These are phyloP conservation scores for Heterocephalus glaber DNA, from an alignment of 2,113 vertebrate genomes.

Conservation along the genomic window DNA sequence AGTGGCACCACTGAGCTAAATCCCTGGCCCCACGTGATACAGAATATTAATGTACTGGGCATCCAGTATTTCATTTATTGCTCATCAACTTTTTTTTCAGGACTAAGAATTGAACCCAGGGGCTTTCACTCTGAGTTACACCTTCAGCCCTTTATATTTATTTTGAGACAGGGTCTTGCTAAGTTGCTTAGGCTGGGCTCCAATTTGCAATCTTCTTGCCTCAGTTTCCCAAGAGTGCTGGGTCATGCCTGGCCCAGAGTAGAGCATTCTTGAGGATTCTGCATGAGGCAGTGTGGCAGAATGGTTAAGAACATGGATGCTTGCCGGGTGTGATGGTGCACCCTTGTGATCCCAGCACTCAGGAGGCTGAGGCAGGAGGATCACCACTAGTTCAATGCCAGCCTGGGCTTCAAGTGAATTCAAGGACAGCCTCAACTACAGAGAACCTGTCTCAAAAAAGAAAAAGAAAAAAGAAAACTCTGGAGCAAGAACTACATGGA, in stretches of 20 bases:
- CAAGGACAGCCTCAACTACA: too few relatives aligned
- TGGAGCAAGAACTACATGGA: not conserved
- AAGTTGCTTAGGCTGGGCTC: not conserved
- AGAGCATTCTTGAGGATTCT: not conserved
- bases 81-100: not conserved
- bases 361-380: too few relatives aligned
- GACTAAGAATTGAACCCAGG: not conserved
- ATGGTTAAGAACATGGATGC: not conserved
- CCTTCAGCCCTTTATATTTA: not conserved
- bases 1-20: too few relatives aligned
- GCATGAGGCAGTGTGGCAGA: not conserved
- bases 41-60: not conserved
- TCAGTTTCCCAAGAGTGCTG: not conserved
- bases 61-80: not conserved
- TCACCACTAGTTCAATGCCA: too few relatives aligned
- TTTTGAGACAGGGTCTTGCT: not conserved
- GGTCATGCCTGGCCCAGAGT: not conserved
- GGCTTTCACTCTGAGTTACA: not conserved
- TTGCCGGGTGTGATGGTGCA: not conserved
- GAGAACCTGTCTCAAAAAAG: too few relatives aligned
- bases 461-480: not conserved
- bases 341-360: too few relatives aligned
- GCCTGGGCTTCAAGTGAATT: too few relatives aligned
- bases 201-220: not conserved
- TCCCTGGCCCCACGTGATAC: too few relatives aligned